A percentile compares a stretch with the other conserved stretches of the same genome.
phyloP scores from a whole-genome alignment of 2,888 invertebrate species.

The Amaurobius ferox region DNA sequence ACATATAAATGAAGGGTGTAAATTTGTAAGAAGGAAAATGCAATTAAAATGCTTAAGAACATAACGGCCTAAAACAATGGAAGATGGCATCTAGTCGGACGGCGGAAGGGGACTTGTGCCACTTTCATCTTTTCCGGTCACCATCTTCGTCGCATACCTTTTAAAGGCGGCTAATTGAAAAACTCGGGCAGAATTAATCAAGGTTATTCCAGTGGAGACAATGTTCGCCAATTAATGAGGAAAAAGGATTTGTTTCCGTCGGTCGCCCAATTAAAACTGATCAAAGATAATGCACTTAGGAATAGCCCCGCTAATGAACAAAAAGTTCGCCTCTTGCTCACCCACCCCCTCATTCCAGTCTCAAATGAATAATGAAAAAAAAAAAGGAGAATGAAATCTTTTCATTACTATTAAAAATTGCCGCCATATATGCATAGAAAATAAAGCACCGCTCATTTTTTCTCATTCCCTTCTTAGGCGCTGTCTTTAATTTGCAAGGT shows the following conservation, averaged over 20 bases:
- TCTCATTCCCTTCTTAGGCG: conserved; percentile 33
- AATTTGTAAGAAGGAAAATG: too few species aligned
- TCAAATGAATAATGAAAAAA: conserved; percentile 58
- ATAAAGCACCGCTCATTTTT: conserved; percentile 59
- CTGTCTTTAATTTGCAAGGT: conserved; percentile 69
- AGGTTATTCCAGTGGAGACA: conserved; percentile 69
- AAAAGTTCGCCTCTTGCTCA: conserved; percentile 38
- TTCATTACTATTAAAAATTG: conserved; percentile 72
- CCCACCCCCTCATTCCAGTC: conserved; percentile 16
- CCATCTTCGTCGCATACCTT: conserved; percentile 65
- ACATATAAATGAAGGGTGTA: too few species aligned
- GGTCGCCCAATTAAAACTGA: conserved; percentile 70
- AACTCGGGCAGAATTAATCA: conserved; percentile 70
- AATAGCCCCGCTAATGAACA: conserved; percentile 66
- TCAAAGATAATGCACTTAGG: conserved; percentile 72
- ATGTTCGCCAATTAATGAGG: conserved; percentile 71
- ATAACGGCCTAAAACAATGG: too few species aligned
- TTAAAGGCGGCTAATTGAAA: conserved; percentile 71
- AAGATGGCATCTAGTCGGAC: too few species aligned
- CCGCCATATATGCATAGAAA: conserved; percentile 67
- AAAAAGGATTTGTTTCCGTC: conserved; percentile 71
- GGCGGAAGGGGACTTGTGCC: conserved; percentile 15
- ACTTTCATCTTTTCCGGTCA: background rate
- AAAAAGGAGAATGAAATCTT: conserved; percentile 21
- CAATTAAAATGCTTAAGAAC: too few species aligned